A percentile compares a stretch with the other conserved stretches of the same genome.
Evolutionary conservation across 2,888 invertebrate species (phyloP).

Genomic region (Oligia strigilis): DNA sequence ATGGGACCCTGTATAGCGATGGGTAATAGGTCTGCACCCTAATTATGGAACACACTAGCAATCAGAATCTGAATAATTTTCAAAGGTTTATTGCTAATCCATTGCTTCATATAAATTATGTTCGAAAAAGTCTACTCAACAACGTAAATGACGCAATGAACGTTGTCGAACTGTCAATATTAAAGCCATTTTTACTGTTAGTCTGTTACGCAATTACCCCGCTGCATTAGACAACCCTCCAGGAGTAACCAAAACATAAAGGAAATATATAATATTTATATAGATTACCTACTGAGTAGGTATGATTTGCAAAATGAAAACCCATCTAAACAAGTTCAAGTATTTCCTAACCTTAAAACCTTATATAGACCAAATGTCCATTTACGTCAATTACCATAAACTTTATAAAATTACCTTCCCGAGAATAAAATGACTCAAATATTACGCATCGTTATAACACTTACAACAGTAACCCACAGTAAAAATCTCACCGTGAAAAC

Average conservation of each 20-base stretch:
- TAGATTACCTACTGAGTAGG: not conserved
- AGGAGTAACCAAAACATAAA: not conserved
- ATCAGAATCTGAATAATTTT: not conserved
- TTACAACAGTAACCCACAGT: too few species aligned
- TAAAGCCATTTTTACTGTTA: not conserved
- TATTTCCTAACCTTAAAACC: slow-evolving; percentile 12
- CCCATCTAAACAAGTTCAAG: not conserved
- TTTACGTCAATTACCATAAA: slow-evolving; percentile 22
- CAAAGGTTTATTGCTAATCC: not conserved
- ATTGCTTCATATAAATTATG: not conserved
- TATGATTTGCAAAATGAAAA: not conserved
- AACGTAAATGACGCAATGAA: not conserved
- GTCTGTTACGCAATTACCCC: not conserved
- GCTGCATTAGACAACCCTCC: not conserved
- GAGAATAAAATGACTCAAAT: not conserved
- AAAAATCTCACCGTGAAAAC: too few species aligned
- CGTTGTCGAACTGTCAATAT: not conserved
- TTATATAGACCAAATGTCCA: not conserved
- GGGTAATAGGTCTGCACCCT: not conserved
- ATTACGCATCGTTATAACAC: too few species aligned
- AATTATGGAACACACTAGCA: not conserved
- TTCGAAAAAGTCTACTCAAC: not conserved
- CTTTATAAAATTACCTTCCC: not conserved
- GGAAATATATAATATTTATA: not conserved
- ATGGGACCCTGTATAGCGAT: not conserved